A percentile compares a stretch with the other conserved stretches of the same genome.
These are phyloP conservation scores for Orchesella cincta DNA, from an alignment of 1,140 invertebrate genomes.

Conservation along the genomic window DNA sequence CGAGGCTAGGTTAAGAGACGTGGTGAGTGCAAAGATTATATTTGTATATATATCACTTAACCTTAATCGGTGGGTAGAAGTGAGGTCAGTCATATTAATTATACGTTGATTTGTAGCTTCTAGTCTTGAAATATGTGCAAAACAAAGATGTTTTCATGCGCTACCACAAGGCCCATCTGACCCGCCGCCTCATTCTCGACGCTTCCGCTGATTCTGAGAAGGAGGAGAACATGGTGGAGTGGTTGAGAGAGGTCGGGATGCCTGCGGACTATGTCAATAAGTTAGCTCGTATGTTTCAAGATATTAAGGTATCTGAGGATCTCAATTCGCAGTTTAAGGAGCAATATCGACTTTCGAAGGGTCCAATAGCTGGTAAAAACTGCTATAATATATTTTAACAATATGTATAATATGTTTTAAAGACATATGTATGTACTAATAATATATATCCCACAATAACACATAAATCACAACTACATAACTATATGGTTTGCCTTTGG, in stretches of 20 bases:
- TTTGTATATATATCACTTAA: too few species aligned
- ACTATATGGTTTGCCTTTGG: too few species aligned
- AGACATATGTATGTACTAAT: too few species aligned
- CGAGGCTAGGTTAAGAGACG: slow-evolving; percentile 86
- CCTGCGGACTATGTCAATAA: slow-evolving; percentile 99
- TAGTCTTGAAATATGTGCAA: slow-evolving; percentile 98
- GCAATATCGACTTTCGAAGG: slow-evolving; percentile 61
- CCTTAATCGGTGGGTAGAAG: too few species aligned
- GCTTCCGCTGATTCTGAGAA: slow-evolving; percentile 98
- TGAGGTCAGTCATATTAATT: too few species aligned
- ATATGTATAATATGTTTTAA: too few species aligned
- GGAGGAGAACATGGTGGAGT: slow-evolving; percentile 99
- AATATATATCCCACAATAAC: too few species aligned
- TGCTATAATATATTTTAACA: too few species aligned
- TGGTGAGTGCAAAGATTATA: too few species aligned
- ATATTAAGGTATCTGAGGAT: slow-evolving; percentile 98
- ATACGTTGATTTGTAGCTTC: too few species aligned
- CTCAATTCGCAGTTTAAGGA: slow-evolving; percentile 75
- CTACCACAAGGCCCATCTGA: slow-evolving; percentile 98
- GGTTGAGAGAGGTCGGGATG: slow-evolving; percentile 82
- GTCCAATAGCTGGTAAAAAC: slow-evolving; percentile 64
- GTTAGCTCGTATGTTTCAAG: slow-evolving; percentile 94
- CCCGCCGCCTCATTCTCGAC: slow-evolving; percentile 89
- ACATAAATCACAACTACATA: too few species aligned
- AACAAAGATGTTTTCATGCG: slow-evolving; percentile 99